Conservation (phyloP, 2,113 vertebrate species). For the Talpa occidentalis region DNA sequence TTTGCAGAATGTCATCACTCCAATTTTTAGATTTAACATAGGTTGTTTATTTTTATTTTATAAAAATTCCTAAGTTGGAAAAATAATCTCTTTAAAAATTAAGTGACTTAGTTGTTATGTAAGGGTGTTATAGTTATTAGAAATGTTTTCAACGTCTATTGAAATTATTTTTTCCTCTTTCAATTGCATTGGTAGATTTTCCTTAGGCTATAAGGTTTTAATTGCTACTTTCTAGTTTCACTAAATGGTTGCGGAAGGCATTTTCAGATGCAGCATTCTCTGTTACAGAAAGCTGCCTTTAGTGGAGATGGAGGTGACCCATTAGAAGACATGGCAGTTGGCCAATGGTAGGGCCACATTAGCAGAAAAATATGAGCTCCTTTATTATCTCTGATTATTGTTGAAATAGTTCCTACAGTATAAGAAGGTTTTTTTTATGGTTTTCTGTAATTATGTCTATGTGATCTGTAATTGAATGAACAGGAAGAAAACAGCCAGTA, state of each 20-base stretch:
- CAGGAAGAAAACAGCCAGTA: too few relatives aligned
- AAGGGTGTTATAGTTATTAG: slow-evolving; percentile 12
- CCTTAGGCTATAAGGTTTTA: slow-evolving; percentile 17
- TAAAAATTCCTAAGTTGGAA: background rate
- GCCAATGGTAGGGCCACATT: slow-evolving; percentile 87
- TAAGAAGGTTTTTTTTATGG: too few relatives aligned
- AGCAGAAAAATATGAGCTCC: background rate
- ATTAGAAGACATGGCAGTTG: slow-evolving; percentile 79
- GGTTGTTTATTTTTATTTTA: background rate
- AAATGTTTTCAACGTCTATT: background rate
- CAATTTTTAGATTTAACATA: background rate
- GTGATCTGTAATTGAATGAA: too few relatives aligned
- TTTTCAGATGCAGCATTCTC: slow-evolving; percentile 52
- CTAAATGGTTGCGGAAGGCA: background rate
- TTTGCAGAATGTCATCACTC: background rate
- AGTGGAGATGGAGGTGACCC: slow-evolving; percentile 63
- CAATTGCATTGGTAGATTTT: slow-evolving; percentile 25
- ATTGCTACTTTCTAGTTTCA: background rate
- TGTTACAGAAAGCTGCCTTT: slow-evolving; percentile 77
- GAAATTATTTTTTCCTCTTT: background rate
- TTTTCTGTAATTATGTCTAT: too few relatives aligned
- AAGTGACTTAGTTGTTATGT: background rate
- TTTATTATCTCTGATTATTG: background rate
- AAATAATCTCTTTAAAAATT: slow-evolving; percentile 27
- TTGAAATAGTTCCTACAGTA: too few relatives aligned